Conservation (phyloP, 2,113 vertebrate genomes). For the Periophthalmodon schlosseri region DNA sequence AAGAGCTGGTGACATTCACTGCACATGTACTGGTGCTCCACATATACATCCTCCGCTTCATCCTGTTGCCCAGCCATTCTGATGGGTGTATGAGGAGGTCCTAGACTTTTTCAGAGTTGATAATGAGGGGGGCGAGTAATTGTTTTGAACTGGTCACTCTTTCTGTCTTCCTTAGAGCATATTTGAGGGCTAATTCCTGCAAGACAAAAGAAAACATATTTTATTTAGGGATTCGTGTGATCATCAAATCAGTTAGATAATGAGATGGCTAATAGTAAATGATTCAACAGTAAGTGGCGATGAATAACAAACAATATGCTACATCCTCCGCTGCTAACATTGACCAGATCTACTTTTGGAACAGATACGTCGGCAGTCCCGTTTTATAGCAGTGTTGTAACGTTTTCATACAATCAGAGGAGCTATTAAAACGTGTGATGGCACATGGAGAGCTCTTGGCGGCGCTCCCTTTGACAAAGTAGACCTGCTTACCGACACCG, state of each 20-base stretch:
- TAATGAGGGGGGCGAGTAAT: constrained; percentile 18
- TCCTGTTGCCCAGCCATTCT: constrained; percentile 71
- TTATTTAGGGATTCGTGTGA: not conserved
- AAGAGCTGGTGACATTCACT: constrained; percentile 88
- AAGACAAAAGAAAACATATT: not conserved
- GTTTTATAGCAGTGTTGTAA: not conserved
- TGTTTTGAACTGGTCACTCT: not conserved
- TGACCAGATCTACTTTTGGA: not conserved
- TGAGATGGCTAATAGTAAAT: not conserved
- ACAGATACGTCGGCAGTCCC: not conserved
- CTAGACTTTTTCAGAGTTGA: constrained; percentile 11
- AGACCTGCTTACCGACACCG: constrained; percentile 71
- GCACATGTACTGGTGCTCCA: constrained; percentile 92
- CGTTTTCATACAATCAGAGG: constrained; percentile 2
- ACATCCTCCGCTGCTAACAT: not conserved
- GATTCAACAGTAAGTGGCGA: not conserved
- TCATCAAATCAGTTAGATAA: not conserved
- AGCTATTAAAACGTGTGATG: constrained; percentile 60
- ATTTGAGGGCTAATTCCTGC: constrained; percentile 28
- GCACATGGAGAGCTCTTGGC: constrained; percentile 77
- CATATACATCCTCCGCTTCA: constrained; percentile 67
- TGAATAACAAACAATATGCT: not conserved
- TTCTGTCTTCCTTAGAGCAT: constrained; percentile 13
- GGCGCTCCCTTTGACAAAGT: constrained; percentile 75
- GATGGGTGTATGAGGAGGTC: not conserved